Percentiles rank a stretch among this genome's conserved stretches.
These are phyloP conservation scores for Brenthis hecate DNA, from an alignment of 2,888 invertebrate genomes.

Conservation along the genomic window DNA sequence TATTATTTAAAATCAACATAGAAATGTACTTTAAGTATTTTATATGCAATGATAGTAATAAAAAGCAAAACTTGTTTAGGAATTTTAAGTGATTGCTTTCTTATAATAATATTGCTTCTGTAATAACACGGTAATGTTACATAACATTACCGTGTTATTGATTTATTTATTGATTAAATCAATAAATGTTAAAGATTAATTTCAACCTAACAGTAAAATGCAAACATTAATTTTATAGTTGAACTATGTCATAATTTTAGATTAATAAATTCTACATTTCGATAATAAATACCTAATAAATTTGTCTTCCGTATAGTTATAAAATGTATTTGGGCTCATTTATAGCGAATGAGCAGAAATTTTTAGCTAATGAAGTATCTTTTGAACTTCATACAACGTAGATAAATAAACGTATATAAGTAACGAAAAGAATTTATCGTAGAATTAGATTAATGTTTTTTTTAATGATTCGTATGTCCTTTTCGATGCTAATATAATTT, in stretches of 20 bases:
- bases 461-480: neutral
- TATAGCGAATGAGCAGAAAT: conserved; percentile 34
- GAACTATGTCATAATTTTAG: conserved; percentile 37
- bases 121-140: too few species aligned
- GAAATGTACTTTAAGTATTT: too few species aligned
- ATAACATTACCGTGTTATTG: too few species aligned
- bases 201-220: conserved; percentile 10
- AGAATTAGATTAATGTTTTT: conserved; percentile 50
- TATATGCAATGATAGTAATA: too few species aligned
- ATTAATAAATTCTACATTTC: conserved; percentile 54
- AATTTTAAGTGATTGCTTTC: too few species aligned
- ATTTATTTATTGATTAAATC: conserved; percentile 7
- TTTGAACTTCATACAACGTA: conserved; percentile 60
- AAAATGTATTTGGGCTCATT: conserved; percentile 68
- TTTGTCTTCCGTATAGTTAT: conserved; percentile 79
- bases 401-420: conserved; percentile 51
- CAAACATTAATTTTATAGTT: conserved; percentile 16
- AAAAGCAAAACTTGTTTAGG: too few species aligned
- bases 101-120: too few species aligned
- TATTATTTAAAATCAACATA: too few species aligned
- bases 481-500: neutral
- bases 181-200: conserved; percentile 22
- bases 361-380: conserved; percentile 52
- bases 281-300: conserved; percentile 61
- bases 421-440: conserved; percentile 73